Base-by-base conservation (phyloP, 2,113 vertebrate species). In the Festucalex cinctus region DNA sequence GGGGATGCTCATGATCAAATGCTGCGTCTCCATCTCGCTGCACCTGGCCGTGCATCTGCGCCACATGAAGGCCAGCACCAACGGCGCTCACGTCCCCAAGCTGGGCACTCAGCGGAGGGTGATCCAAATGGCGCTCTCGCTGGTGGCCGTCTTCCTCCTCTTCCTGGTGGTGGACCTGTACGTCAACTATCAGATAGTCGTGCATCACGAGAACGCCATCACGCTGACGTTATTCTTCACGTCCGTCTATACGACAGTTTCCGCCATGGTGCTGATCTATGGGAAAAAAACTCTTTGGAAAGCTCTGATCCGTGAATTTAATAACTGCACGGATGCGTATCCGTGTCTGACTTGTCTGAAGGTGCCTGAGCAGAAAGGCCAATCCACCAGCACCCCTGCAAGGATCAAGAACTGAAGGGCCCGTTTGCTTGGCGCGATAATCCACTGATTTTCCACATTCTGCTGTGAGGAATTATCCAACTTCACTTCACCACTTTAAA, bases 231-330 rank as follows among this genome's bases (percentile, higher is more conserved):
- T 90, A 51, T 76, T 90, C 36, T 80, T 91, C 83, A 83, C 83
- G 0, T 91, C 90, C 7, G 1, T 88, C 58, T 92, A 90, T 61
- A 89, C 88, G 0, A 81, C 87, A 0, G 62, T 71, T 39, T 71
- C 82, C 1, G 83, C 90, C 26, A 19, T 81, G 37, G 77, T 91
- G 49, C 85, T 93, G 26, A 79, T 92, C 68, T 92, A 92, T 2
- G 89, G 91, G 19, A 92, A 91, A 37, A 88, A 86, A 66, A 86
- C 80, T 6, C 70, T 88, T 60, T 92, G 90, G 90, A 92, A 91
- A 66, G 66, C 67, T 13, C 70, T 92, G 53, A 53, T 88, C 1
- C 82, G 72, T 0, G 80, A 85, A 0, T 85, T 79, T 28, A 91
- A 90, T 41, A 24, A 71, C 16, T 82, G 76, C 41, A 32, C 91